phyloP scores from a whole-genome alignment of 2,888 invertebrate genomes.

The Nomada goodeniana region DNA sequence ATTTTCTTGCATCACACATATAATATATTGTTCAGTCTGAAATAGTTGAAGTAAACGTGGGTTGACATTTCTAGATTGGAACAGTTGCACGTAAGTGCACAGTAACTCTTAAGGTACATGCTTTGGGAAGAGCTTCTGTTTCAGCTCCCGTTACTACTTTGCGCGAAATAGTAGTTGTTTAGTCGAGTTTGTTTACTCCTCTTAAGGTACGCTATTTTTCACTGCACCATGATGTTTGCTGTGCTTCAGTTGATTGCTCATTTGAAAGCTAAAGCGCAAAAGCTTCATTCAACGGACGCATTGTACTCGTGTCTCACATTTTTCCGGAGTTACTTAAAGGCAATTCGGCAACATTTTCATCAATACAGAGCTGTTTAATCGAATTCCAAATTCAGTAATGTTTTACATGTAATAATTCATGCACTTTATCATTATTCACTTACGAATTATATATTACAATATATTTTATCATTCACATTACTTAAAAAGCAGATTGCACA shows the following conservation, averaged over 20 bases:
- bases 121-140: constrained; percentile 1
- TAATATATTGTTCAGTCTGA: too few species aligned
- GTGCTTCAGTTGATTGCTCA: constrained; percentile 1
- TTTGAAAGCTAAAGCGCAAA: not conserved
- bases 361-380: too few species aligned
- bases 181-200: not conserved
- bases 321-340: not conserved
- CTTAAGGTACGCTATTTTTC: constrained; percentile 4
- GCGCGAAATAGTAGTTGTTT: not conserved
- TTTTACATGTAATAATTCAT: too few species aligned
- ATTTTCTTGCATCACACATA: too few species aligned
- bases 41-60: not conserved
- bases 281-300: not conserved
- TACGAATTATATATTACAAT: too few species aligned
- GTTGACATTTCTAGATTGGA: constrained; percentile 1
- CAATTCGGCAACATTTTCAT: not conserved
- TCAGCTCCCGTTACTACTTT: constrained; percentile 1
- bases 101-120: constrained; percentile 2
- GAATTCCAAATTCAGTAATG: too few species aligned
- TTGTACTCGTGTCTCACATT: not conserved
- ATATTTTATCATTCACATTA: too few species aligned
- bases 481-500: too few species aligned
- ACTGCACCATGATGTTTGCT: not conserved
- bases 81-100: constrained; percentile 5
- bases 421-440: too few species aligned